Percentiles rank a stretch among this genome's conserved stretches.
Conservation (phyloP, 2,113 vertebrate species). For the Elgaria multicarinata region DNA sequence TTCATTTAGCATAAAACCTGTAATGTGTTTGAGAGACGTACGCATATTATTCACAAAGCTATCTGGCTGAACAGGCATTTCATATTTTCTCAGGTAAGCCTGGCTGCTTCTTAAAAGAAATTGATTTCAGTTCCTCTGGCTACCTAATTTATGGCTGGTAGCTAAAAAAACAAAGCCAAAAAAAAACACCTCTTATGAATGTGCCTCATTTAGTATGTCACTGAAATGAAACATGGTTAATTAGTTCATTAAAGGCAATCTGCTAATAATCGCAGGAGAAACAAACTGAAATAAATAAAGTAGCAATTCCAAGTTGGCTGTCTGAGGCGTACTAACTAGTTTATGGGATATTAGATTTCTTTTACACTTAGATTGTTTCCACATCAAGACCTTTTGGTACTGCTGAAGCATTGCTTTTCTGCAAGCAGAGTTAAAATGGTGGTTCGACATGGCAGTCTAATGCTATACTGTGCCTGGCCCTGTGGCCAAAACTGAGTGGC, state of each 20-base stretch:
- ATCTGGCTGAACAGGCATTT: not conserved
- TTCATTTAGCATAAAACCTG: not conserved
- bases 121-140: constrained; percentile 4
- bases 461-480: not conserved
- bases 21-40: not conserved
- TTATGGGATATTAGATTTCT: not conserved
- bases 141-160: not conserved
- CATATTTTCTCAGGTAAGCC: not conserved
- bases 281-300: not conserved
- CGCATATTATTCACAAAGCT: not conserved
- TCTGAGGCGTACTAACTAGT: not conserved
- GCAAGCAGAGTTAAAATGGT: not conserved
- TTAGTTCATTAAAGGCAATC: constrained; percentile 9
- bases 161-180: too few relatives aligned
- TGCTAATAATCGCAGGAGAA: constrained; percentile 3
- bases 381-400: not conserved
- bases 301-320: not conserved
- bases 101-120: not conserved
- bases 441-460: not conserved
- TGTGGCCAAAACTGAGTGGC: not conserved
- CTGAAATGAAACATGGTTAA: not conserved
- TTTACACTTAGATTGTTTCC: not conserved
- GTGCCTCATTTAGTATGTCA: constrained; percentile 10
- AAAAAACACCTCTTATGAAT: not conserved
- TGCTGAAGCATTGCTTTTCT: not conserved